Percentiles rank a stretch among this genome's conserved stretches.
Evolutionary conservation across 1,140 invertebrate genomes (phyloP).

Genomic region (Drosophila kohkoa): DNA sequence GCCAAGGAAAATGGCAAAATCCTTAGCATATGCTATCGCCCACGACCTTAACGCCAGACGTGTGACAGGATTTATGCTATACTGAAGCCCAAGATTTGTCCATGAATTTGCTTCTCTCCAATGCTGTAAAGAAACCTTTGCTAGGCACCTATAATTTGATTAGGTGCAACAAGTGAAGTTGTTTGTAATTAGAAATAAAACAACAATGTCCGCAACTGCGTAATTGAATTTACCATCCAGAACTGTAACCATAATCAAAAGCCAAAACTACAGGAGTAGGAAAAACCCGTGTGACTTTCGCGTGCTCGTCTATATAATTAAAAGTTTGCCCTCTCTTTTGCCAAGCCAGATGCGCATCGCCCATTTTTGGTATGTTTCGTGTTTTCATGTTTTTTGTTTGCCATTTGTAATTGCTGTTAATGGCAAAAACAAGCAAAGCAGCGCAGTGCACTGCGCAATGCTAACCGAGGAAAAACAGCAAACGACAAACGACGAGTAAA

Average conservation of each 20-base stretch:
- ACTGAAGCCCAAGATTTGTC: conserved; percentile 11
- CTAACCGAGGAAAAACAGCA: conserved; percentile 28
- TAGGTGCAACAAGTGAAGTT: conserved; percentile 50
- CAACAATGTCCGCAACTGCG: conserved; percentile 32
- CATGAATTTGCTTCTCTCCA: not conserved
- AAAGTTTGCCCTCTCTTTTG: conserved; percentile 58
- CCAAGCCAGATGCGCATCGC: conserved; percentile 32
- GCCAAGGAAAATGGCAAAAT: conserved; percentile 42
- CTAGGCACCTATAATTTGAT: conserved; percentile 59
- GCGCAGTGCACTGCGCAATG: conserved; percentile 27
- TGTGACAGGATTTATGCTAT: conserved; percentile 43
- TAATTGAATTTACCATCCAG: conserved; percentile 58
- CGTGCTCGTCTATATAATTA: conserved; percentile 74
- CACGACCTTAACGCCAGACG: conserved; percentile 13
- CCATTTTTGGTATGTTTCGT: conserved; percentile 15
- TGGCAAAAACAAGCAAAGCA: conserved; percentile 60
- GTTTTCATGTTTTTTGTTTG: conserved; percentile 53
- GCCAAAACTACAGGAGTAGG: conserved; percentile 45
- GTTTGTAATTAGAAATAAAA: conserved; percentile 51
- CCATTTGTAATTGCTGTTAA: conserved; percentile 75
- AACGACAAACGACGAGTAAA: not conserved
- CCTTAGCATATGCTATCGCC: conserved; percentile 62
- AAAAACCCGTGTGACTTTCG: conserved; percentile 57
- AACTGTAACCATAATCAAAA: conserved; percentile 13
- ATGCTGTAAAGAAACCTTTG: not conserved